phyloP scores from a whole-genome alignment of 1,140 invertebrate genomes.

The Anastatus disparis region DNA sequence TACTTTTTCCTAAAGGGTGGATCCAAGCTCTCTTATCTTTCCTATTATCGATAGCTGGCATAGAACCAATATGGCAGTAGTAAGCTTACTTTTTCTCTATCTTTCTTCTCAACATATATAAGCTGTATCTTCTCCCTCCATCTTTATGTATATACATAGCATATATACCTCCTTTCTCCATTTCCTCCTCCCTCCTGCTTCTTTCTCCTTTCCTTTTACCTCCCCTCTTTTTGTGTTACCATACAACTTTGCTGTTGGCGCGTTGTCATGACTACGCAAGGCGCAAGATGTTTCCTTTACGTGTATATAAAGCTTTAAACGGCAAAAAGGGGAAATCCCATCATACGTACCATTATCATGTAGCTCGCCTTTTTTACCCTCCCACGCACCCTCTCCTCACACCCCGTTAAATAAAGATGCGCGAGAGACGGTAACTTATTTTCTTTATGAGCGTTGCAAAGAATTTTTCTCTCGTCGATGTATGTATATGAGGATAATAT shows the following conservation, averaged over 20 bases:
- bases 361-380: conserved; percentile 46
- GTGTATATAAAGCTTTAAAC: not conserved
- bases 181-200: not conserved
- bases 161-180: not conserved
- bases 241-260: not conserved
- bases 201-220: not conserved
- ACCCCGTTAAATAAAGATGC: conserved; percentile 61
- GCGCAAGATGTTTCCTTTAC: not conserved
- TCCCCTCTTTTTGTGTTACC: no score
- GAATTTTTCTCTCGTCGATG: no score
- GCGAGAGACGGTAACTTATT: not conserved
- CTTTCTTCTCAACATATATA: no score
- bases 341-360: conserved; percentile 65
- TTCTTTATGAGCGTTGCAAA: no score
- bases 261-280: conserved; percentile 17
- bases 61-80: conserved; percentile 60
- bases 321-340: conserved; percentile 53
- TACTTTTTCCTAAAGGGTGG: no score
- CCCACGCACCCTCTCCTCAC: no score
- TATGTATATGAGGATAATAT: no score
- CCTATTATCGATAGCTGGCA: conserved; percentile 67
- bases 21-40: conserved; percentile 63
- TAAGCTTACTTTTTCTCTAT: no score
- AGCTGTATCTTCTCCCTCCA: no score
- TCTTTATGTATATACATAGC: not conserved